These are phyloP conservation scores for Enteromius fasciolatus DNA, from an alignment of 2,797 vertebrate genomes.

Conservation along the genomic window DNA sequence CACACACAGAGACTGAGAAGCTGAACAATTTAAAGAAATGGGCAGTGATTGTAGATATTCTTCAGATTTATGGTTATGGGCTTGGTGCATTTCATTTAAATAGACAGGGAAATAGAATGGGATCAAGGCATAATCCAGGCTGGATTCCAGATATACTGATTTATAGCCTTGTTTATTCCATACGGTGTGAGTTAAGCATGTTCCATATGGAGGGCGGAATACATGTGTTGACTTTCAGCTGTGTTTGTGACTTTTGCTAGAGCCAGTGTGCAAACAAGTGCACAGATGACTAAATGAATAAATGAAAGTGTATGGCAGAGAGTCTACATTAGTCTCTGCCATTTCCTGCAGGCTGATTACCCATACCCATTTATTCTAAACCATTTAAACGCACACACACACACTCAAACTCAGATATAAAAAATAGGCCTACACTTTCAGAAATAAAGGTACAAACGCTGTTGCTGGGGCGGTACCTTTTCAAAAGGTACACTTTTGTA, in stretches of 20 bases:
- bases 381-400: constrained; percentile 23
- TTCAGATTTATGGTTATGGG: constrained; percentile 21
- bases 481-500: too few relatives aligned
- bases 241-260: constrained; percentile 31
- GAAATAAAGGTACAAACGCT: too few relatives aligned
- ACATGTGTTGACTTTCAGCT: constrained; percentile 30
- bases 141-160: constrained; percentile 25
- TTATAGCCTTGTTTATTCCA: constrained; percentile 14
- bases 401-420: background rate
- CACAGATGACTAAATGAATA: constrained; percentile 27
- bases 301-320: constrained; percentile 32
- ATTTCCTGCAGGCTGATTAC: constrained; percentile 20
- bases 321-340: constrained; percentile 13
- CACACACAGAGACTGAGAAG: background rate
- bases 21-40: constrained; percentile 22
- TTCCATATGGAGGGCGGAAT: constrained; percentile 40
- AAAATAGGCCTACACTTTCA: background rate
- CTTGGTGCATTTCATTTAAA: constrained; percentile 16
- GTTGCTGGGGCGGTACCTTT: too few relatives aligned
- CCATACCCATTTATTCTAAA: constrained; percentile 19
- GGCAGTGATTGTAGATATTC: constrained; percentile 14
- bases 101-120: constrained; percentile 21
- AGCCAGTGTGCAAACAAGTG: constrained; percentile 35
- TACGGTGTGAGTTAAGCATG: constrained; percentile 24
- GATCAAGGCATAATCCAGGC: background rate